Conservation (phyloP, 37 sponge, comb jelly and placozoan species). For the Bolinopsis microptera region DNA sequence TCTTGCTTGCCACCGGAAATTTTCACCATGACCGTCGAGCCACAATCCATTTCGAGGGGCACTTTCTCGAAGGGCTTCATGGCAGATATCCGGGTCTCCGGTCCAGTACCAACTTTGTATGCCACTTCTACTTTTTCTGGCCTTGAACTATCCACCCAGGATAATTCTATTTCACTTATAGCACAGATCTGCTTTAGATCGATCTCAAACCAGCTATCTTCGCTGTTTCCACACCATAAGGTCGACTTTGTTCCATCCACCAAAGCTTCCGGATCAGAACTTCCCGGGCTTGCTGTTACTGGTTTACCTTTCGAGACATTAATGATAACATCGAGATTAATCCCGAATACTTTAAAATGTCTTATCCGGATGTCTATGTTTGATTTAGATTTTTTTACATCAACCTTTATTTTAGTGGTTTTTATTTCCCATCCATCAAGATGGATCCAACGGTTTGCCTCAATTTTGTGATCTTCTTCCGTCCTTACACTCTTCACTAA, state of each 20-base stretch:
- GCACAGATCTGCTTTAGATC: not conserved
- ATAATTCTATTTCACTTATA: not conserved
- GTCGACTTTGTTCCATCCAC: not conserved
- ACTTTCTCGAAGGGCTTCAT: not conserved
- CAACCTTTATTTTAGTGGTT: constrained; percentile 10
- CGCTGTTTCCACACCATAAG: not conserved
- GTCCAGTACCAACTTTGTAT: not conserved
- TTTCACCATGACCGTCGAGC: not conserved
- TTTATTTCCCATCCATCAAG: not conserved
- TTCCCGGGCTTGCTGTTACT: not conserved
- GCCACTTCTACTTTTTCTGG: not conserved
- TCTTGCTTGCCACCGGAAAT: not conserved
- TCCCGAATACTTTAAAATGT: not conserved
- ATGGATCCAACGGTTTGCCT: not conserved
- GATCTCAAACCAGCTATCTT: not conserved
- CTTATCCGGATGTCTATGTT: not conserved
- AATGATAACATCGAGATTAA: not conserved
- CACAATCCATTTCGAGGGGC: not conserved
- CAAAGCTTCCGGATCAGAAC: not conserved
- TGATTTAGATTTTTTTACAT: not conserved
- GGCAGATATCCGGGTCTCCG: not conserved
- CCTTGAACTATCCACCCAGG: not conserved
- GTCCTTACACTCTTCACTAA: not conserved
- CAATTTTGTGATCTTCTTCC: not conserved
- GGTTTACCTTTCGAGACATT: not conserved